Conservation (phyloP, 1,140 invertebrate species). For the Drosophila ercepeae region DNA sequence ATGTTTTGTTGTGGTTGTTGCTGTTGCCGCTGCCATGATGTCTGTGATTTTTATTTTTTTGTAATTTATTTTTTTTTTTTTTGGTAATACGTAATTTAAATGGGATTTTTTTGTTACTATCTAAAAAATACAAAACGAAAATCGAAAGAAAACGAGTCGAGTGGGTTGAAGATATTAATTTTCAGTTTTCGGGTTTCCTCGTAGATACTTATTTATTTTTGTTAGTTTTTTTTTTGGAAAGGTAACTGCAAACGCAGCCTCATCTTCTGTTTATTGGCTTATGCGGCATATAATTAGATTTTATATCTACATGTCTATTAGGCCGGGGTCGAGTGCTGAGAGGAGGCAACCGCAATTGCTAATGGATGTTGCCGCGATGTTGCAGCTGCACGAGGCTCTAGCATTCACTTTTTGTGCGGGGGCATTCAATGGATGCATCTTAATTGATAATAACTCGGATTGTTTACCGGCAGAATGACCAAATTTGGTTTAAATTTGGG, state of each 20-base stretch:
- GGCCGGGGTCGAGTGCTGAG: constrained; percentile 13
- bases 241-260: constrained; percentile 45
- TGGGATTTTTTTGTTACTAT: constrained; percentile 60
- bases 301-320: constrained; percentile 58
- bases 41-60: constrained; percentile 60
- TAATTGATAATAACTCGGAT: constrained; percentile 46
- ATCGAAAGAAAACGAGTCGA: constrained; percentile 52
- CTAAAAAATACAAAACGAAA: constrained; percentile 64
- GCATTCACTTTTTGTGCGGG: constrained; percentile 57
- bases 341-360: constrained; percentile 41
- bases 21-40: constrained; percentile 64
- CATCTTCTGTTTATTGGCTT: constrained; percentile 31
- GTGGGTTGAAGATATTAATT: constrained; percentile 45
- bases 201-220: constrained; percentile 2
- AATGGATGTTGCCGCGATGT: constrained; percentile 40
- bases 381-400: constrained; percentile 16
- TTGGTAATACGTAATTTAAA: constrained; percentile 72
- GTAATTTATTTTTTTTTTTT: constrained; percentile 61
- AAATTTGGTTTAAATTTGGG: constrained; percentile 11
- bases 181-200: constrained; percentile 19
- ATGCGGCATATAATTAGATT: constrained; percentile 54
- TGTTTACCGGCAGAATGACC: constrained; percentile 8
- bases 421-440: constrained; percentile 12
- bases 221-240: constrained; percentile 66
- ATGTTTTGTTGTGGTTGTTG: constrained; percentile 38